phyloP scores from a whole-genome alignment of 92 coral and sea anemone species.

The Zoanthus sociatus region DNA sequence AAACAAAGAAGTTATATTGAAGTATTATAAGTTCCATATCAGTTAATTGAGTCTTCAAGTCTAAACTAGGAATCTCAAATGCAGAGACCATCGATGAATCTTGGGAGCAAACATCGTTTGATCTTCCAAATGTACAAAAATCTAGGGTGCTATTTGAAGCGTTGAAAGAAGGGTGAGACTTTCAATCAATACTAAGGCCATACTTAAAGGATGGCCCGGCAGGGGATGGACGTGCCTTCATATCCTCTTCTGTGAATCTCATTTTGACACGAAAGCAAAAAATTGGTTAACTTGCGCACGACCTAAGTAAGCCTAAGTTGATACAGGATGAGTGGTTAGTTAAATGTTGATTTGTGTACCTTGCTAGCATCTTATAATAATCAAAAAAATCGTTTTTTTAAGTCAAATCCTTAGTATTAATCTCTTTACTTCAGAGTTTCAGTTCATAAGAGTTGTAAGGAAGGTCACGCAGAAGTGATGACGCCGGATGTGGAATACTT shows the following conservation, averaged over 20 bases:
- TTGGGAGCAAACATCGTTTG: neutral
- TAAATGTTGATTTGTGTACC: neutral
- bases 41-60: too few relatives aligned
- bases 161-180: too few relatives aligned
- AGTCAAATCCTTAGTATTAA: neutral
- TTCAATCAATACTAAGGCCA: too few relatives aligned
- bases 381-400: neutral
- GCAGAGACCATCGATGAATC: neutral
- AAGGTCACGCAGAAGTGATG: slow-evolving; percentile 32
- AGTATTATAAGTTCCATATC: too few relatives aligned
- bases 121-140: too few relatives aligned
- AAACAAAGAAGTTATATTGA: too few relatives aligned
- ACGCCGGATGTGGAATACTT: slow-evolving; percentile 37
- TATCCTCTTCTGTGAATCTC: neutral
- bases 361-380: neutral
- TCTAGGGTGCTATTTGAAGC: too few relatives aligned
- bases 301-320: too few relatives aligned
- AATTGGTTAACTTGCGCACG: neutral
- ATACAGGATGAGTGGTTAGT: neutral
- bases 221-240: neutral
- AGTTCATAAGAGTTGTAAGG: slow-evolving; percentile 46
- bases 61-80: neutral
- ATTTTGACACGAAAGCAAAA: neutral
- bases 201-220: neutral
- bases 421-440: neutral